Evolutionary conservation across 2,113 vertebrate genomes (phyloP), one percentile per base, ranked within the genome.

Genomic region (Hirundichthys speculiger): DNA sequence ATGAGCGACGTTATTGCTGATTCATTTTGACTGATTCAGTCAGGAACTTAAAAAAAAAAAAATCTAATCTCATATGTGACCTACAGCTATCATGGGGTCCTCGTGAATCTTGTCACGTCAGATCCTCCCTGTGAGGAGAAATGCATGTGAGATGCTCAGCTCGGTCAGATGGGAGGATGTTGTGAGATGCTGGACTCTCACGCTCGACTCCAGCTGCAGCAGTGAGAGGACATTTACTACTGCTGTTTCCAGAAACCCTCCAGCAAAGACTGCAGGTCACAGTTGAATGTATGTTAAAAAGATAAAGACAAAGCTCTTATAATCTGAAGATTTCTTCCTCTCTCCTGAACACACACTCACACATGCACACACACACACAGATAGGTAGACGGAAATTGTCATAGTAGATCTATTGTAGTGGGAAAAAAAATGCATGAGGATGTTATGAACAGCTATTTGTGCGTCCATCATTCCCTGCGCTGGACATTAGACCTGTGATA

Each of bases 401-500:
- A n/a, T 16, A 59, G 39, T 19, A 12, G 63, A 57, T 46, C n/a
- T 77, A 52, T 43, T 75, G 52, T 27, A 24, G 43, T 71, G 57
- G 61, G 55, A 58, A 22, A 43, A 41, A 72, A 63, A 72, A 50
- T 57, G 39, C 41, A 11, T 65, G 47, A 8, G 51, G 66, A 51
- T 60, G 56, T 34, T 34, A 34, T 34, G 30, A 34, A 4, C 30
- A 34, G 30, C 11, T 76, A 48, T 56, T 56, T 68, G 64, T 69
- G 68, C 67, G 45, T 73, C 14, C 62, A 2, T 15, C 19, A 15
- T 25, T 48, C 19, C 69, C 76, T 75, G 56, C 51, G 43, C 42
- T 65, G 56, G 42, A 64, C 27, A 25, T 84, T 96, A 98, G 88
- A 98, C 96, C 92, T 99, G 97, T 83, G 98, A 99, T 94, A 99